A percentile compares a stretch with the other conserved stretches of the same genome.
phyloP scores from a whole-genome alignment of 2,888 invertebrate species.

The Hypena proboscidalis region DNA sequence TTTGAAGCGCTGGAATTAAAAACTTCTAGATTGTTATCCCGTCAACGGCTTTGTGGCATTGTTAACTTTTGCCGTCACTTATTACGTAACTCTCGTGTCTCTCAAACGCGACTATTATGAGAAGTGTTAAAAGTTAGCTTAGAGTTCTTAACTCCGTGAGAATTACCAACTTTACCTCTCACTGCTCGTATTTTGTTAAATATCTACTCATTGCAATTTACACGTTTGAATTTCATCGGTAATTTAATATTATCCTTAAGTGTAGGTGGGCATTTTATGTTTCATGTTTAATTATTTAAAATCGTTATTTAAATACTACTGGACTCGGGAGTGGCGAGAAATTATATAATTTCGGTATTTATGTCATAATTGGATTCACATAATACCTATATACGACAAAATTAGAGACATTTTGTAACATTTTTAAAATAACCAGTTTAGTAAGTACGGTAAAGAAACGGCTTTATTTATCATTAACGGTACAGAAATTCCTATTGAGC shows the following conservation, averaged over 20 bases:
- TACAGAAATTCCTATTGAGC: too few relatives aligned
- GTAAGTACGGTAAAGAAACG: too few relatives aligned
- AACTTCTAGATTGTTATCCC: slow-evolving; percentile 51
- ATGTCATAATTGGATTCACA: too few relatives aligned
- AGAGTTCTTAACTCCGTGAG: slow-evolving; percentile 41
- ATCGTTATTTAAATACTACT: too few relatives aligned
- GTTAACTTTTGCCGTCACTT: slow-evolving; percentile 49
- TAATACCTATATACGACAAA: too few relatives aligned
- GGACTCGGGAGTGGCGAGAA: too few relatives aligned
- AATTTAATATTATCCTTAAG: not conserved
- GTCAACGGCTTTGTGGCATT: slow-evolving; percentile 48
- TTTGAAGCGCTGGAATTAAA: slow-evolving; percentile 44
- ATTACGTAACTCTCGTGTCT: slow-evolving; percentile 42
- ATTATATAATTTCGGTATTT: too few relatives aligned
- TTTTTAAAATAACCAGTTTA: too few relatives aligned
- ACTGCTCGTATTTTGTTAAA: slow-evolving; percentile 39
- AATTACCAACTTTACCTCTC: slow-evolving; percentile 41
- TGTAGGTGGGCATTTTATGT: too few relatives aligned
- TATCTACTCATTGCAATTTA: slow-evolving; percentile 36
- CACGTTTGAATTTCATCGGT: slow-evolving; percentile 16
- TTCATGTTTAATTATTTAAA: too few relatives aligned
- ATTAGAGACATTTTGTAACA: too few relatives aligned
- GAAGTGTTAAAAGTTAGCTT: slow-evolving; percentile 49
- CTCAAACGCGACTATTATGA: slow-evolving; percentile 53
- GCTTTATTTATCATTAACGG: too few relatives aligned